Base-by-base conservation (phyloP, 2,797 vertebrate species). In the Miopithecus talapoin region DNA sequence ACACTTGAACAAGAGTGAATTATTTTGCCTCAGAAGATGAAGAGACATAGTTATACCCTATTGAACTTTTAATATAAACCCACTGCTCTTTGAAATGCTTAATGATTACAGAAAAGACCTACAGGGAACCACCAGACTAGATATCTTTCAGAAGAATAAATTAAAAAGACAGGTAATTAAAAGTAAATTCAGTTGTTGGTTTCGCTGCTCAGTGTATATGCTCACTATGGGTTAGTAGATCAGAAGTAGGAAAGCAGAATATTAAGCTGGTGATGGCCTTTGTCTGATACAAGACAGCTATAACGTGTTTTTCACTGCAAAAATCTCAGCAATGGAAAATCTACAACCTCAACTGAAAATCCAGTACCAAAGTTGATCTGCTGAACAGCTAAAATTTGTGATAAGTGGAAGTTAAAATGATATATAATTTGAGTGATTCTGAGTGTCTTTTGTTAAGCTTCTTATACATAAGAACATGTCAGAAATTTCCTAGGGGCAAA, bases 21-120 rank as follows among this genome's bases (percentile, higher is more conserved):
- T 95, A 92, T 74, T 72, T 95, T 92, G 90, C 48, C 36, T 96
- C 5, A 85, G 59, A 78, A 95, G 80, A 92, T 85, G 64, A 92
- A 97, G 55, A 94, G 74, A 97, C 97, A 97, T 88, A 93, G 0
- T 6, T 43, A 72, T 68, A 43, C 89, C 83, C 75, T 97, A 48
- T 84, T 97, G 46, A 98, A 97, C 83, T 94, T 97, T 91, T 93
- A 94, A 94, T 84, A 92, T 95, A 95, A 97, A 81, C 36, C 76
- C 94, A 89, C 55, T 93, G 59, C 85, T 97, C 36, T 64, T 97
- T 97, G 83, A 97, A 95, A 97, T 96, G 36, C 21, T 97, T 96
- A 83, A 87, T 89, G 72, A 98, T 97, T 97, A 92, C 30, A 89
- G 87, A 93, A 76, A 89, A 96, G 19, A 95, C n/a, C 83, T 92